Evolutionary conservation across 2,888 invertebrate species (phyloP).

Genomic region (Brachypalpus laphriformis): DNA sequence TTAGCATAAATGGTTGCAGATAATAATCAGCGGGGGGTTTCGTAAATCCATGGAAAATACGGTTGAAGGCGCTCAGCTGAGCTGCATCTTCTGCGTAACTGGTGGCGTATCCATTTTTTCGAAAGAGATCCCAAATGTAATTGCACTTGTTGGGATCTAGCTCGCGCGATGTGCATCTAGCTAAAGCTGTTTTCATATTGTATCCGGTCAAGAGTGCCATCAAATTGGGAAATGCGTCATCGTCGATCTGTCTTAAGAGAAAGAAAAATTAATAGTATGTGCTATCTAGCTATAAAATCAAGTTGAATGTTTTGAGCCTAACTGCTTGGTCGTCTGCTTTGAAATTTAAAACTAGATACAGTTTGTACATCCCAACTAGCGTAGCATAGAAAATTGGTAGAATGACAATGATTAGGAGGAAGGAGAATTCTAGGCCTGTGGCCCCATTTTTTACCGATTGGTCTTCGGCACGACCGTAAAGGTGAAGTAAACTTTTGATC

Average conservation of each 20-base stretch:
- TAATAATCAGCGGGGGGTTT: constrained; percentile 92
- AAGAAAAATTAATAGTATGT: not conserved
- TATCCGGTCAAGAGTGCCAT: constrained; percentile 91
- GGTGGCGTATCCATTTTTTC: constrained; percentile 88
- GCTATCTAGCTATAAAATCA: not conserved
- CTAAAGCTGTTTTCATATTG: constrained; percentile 82
- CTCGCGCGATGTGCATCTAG: constrained; percentile 84
- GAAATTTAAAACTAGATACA: too few relatives aligned
- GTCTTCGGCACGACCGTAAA: too few relatives aligned
- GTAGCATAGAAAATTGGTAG: too few relatives aligned
- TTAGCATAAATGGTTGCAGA: constrained; percentile 88
- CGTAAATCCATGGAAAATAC: constrained; percentile 87
- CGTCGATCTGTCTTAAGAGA: constrained; percentile 85
- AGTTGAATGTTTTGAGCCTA: too few relatives aligned
- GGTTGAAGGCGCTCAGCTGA: constrained; percentile 87
- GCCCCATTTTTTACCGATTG: too few relatives aligned
- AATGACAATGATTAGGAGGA: too few relatives aligned
- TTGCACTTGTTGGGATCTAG: constrained; percentile 84
- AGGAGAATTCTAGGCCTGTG: too few relatives aligned
- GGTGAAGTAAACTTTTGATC: too few relatives aligned
- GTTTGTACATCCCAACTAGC: too few relatives aligned
- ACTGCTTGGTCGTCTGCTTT: too few relatives aligned
- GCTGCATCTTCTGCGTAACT: constrained; percentile 91
- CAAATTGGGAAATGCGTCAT: constrained; percentile 95
- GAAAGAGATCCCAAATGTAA: constrained; percentile 90